Conservation (phyloP, 2,113 vertebrate species). For the Platichthys flesus region DNA sequence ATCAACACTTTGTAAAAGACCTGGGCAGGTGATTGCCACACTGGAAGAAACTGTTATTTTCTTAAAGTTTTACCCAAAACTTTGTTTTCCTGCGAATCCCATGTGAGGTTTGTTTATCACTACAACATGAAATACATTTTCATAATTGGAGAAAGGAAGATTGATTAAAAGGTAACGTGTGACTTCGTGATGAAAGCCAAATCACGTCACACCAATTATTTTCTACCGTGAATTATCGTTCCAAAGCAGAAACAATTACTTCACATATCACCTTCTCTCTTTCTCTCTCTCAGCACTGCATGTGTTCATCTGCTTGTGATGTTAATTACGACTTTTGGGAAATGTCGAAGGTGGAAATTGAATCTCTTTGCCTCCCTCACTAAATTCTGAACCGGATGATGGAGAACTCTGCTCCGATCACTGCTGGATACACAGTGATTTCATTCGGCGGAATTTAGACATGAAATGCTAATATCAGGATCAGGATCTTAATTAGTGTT, state of each 20-base stretch:
- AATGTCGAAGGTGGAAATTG: too few relatives aligned
- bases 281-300: too few relatives aligned
- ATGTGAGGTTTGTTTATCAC: not conserved
- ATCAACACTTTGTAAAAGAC: slow-evolving; percentile 17
- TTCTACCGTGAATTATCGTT: too few relatives aligned
- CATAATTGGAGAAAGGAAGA: not conserved
- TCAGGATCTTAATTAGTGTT: not conserved
- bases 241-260: not conserved
- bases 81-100: slow-evolving; percentile 9
- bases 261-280: not conserved
- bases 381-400: not conserved
- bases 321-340: too few relatives aligned
- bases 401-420: not conserved
- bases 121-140: not conserved
- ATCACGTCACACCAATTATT: not conserved
- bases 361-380: not conserved
- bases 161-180: not conserved
- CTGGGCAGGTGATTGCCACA: not conserved
- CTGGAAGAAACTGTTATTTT: slow-evolving; percentile 4
- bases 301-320: too few relatives aligned
- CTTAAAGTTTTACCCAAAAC: not conserved
- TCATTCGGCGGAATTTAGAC: not conserved
- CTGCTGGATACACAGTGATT: not conserved
- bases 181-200: not conserved
- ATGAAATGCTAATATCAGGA: not conserved